A percentile compares a stretch with the other conserved stretches of the same genome.
These are phyloP conservation scores for Mormyrus hasselquistii DNA, from an alignment of 2,797 vertebrate genomes.

Conservation along the genomic window DNA sequence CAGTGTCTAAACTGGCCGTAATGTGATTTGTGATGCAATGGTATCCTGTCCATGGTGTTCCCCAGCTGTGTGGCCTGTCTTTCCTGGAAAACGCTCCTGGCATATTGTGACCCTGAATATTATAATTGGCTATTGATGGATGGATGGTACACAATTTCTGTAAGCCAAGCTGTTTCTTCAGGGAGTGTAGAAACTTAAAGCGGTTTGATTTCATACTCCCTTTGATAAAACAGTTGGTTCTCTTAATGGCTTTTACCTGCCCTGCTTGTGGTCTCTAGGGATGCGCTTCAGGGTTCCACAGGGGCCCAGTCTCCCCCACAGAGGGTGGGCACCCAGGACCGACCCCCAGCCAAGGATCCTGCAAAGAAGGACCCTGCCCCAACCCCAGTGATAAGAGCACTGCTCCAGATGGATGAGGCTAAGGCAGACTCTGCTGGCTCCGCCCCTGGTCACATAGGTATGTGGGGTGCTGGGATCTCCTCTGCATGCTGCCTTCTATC, in stretches of 20 bases:
- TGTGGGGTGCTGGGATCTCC: neutral
- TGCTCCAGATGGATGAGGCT: conserved; percentile 82
- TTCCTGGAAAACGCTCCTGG: neutral
- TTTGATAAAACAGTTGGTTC: neutral
- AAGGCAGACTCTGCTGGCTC: conserved; percentile 52
- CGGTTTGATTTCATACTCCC: neutral
- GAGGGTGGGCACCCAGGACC: conserved; percentile 57
- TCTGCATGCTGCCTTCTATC: neutral
- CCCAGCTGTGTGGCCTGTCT: neutral
- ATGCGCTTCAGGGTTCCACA: conserved; percentile 19
- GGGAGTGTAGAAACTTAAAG: neutral
- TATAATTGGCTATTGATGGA: neutral
- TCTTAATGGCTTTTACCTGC: neutral
- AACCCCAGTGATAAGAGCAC: conserved; percentile 77
- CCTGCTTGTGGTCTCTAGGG: neutral
- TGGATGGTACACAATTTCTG: neutral
- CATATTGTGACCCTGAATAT: neutral
- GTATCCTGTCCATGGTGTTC: neutral
- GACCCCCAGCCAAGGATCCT: conserved; percentile 44
- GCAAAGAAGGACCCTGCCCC: conserved; percentile 53
- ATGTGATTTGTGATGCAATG: neutral
- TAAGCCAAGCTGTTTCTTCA: neutral
- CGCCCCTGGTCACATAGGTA: conserved; percentile 30
- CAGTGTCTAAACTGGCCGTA: neutral
- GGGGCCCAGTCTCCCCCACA: conserved; percentile 68